Base-by-base conservation (phyloP, 1,140 invertebrate species). In the Radopholus similis region DNA sequence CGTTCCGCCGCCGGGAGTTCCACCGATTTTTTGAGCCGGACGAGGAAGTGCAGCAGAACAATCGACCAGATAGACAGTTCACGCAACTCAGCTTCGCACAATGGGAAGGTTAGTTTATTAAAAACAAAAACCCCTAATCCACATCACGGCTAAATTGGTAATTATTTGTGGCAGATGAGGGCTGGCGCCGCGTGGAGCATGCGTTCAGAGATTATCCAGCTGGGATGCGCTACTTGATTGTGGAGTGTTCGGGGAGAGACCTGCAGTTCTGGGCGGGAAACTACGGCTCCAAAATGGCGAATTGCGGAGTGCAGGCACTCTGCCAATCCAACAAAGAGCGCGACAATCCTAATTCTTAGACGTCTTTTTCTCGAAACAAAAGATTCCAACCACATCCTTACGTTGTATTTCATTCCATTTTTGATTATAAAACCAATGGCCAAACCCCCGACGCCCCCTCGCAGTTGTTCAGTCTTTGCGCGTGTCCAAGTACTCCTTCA, bases 241-340 rank as follows among this genome's bases (percentile, higher is more conserved):
- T 64, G n/a, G 21, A 65, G 37, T 66, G 64, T 64, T 44, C 23
- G 4, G 64, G 64, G 11, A 70, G 65, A 21, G 64, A 66, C 57
- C 32, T 18, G 15, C 64, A 66, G 15, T 68, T 68, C 44, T 70
- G 68, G 66, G 66, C 66, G 18, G 66, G 66, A 18, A 38, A 68
- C 11, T 68, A 68, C 42, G 66, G 66, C 8, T 34, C 66, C 5
- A 68, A 68, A 64, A 68, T 68, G 70, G 66, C 68, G 21, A 30
- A 72, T 26, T 68, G 64, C 66, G 5, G 38, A 4, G 68, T 68
- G 30, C 37, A 28, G 3, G 66, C 47, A 66, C 28, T 30, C 58
- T 66, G 15, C n/a, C 34, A 65, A 38, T 71, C 40, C 6, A 71
- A 65, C 67, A 58, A 56, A 49, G 26, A 8, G 13, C 6, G 26